A percentile compares a stretch with the other conserved stretches of the same genome.
Evolutionary conservation across 2,888 invertebrate genomes (phyloP).

Genomic region (Psylliodes chrysocephalus): DNA sequence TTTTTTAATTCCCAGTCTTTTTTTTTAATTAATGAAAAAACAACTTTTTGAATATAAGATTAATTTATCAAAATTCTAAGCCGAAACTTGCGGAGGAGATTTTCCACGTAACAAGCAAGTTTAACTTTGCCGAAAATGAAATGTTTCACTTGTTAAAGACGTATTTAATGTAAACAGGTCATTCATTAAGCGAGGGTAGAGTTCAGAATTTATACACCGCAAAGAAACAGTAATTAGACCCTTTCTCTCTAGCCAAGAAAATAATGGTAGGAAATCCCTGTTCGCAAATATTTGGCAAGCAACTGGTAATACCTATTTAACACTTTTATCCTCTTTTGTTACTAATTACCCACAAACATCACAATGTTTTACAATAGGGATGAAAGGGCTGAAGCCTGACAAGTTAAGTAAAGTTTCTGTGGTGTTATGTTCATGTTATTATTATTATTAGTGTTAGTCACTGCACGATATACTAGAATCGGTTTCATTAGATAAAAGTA

Average conservation of each 20-base stretch:
- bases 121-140: slow-evolving; percentile 7
- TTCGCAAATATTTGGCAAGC: background rate
- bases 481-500: no score
- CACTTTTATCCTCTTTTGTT: background rate
- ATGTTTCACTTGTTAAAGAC: slow-evolving; percentile 16
- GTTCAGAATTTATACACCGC: slow-evolving; percentile 22
- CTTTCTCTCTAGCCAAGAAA: slow-evolving; percentile 11
- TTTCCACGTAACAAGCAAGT: background rate
- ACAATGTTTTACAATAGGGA: no score
- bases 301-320: background rate
- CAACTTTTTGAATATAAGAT: no score
- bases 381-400: no score
- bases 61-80: background rate
- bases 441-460: no score
- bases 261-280: slow-evolving; percentile 9
- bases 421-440: no score
- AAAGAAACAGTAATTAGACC: slow-evolving; percentile 23
- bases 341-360: background rate
- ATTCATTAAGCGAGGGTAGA: slow-evolving; percentile 24
- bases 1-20: no score
- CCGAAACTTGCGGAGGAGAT: background rate
- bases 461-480: no score
- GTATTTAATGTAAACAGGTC: slow-evolving; percentile 21
- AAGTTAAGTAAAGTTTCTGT: no score
- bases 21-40: no score